A percentile compares a stretch with the other conserved stretches of the same genome.
Conservation (phyloP, 2,797 vertebrate species). For the Rallus crepitans region DNA sequence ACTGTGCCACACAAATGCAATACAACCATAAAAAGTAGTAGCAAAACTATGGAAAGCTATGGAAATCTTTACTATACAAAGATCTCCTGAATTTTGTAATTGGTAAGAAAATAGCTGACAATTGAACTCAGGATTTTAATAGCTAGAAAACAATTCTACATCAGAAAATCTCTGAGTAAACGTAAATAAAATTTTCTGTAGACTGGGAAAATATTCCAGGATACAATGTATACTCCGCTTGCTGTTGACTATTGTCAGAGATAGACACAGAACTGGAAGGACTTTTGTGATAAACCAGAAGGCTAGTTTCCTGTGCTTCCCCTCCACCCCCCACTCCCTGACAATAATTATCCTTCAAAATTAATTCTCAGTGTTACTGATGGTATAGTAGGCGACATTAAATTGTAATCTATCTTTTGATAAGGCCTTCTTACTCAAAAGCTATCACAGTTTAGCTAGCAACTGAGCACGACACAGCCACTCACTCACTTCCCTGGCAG, state of each 20-base stretch:
- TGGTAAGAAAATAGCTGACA: not conserved
- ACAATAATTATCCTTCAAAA: not conserved
- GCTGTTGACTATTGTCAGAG: not conserved
- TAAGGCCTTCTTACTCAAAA: not conserved
- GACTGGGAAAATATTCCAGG: not conserved
- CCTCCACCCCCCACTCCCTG: rapidly evolving
- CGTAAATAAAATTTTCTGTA: no score
- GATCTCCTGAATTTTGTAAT: not conserved
- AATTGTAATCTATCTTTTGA: not conserved
- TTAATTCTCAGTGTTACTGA: not conserved
- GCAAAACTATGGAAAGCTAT: not conserved
- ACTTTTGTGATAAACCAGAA: not conserved
- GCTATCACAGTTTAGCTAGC: not conserved
- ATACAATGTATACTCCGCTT: not conserved
- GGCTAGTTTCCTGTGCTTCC: not conserved
- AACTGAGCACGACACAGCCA: not conserved
- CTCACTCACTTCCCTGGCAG: rapidly evolving
- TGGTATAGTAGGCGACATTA: not conserved
- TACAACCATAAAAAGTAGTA: not conserved
- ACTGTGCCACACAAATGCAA: no score
- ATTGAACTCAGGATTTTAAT: not conserved
- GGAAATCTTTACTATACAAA: not conserved
- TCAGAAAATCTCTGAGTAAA: not conserved
- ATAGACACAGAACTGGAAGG: not conserved
- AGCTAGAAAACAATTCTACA: not conserved